Conservation (phyloP, 2,888 invertebrate genomes). For the Trypoxylon attenuatum region DNA sequence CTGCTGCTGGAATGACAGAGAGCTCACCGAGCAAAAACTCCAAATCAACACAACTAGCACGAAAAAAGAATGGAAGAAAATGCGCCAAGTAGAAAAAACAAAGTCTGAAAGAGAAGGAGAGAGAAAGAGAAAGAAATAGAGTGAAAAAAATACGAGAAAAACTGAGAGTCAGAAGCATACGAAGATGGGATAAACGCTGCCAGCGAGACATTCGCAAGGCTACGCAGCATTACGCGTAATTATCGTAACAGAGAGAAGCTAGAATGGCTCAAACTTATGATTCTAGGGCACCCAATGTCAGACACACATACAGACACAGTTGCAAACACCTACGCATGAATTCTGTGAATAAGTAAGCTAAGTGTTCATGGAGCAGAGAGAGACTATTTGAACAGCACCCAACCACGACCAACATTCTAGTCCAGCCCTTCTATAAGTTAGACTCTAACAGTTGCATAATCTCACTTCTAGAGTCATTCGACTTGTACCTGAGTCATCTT, state of each 20-base stretch:
- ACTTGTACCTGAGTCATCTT: no score
- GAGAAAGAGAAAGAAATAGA: conserved; percentile 8
- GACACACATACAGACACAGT: conserved; percentile 22
- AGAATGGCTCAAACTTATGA: conserved; percentile 59
- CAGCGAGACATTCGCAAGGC: conserved; percentile 40
- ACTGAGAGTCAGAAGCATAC: conserved; percentile 21
- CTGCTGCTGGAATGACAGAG: not conserved
- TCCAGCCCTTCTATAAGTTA: no score
- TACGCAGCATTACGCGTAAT: conserved; percentile 60
- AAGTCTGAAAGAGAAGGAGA: conserved; percentile 15
- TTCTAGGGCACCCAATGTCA: conserved; percentile 51
- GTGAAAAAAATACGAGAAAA: conserved; percentile 3
- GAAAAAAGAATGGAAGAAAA: conserved; percentile 37
- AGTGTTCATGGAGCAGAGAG: no score
- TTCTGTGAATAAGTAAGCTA: conserved; percentile 33
- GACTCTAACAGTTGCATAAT: no score
- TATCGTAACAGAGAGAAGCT: conserved; percentile 58
- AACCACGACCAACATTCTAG: no score
- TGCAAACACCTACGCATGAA: no score
- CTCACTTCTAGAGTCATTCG: no score
- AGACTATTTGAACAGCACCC: no score
- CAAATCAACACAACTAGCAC: conserved; percentile 17
- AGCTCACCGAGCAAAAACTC: conserved; percentile 10
- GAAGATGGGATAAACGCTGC: no score
- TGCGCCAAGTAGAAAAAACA: no score